phyloP scores from a whole-genome alignment of 2,888 invertebrate species.

The Dromius quadrimaculatus region DNA sequence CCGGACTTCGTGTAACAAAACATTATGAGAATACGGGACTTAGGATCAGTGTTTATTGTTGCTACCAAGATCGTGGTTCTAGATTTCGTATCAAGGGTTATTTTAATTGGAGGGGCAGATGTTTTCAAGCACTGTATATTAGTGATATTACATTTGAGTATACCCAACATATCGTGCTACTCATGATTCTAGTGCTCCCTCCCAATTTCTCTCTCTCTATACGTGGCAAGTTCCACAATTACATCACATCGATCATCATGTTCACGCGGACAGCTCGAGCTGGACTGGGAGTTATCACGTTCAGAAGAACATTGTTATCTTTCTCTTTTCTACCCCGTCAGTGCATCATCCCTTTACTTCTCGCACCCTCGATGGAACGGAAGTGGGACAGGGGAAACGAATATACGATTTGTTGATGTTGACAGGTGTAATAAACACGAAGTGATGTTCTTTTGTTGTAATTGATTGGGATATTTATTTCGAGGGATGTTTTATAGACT shows the following conservation, averaged over 20 bases:
- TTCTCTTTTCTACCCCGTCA: not conserved
- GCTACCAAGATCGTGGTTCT: conserved; percentile 1
- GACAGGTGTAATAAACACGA: conserved; percentile 44
- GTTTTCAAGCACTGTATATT: not conserved
- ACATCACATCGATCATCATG: conserved; percentile 39
- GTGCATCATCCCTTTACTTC: conserved; percentile 6
- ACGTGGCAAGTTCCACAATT: conserved; percentile 35
- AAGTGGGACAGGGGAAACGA: conserved; percentile 5
- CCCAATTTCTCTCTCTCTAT: no score
- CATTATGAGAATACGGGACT: conserved; percentile 42
- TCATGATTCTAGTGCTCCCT: no score
- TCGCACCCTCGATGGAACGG: not conserved
- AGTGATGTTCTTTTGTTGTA: conserved; percentile 39
- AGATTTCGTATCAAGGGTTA: conserved; percentile 33
- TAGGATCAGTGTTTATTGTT: conserved; percentile 44
- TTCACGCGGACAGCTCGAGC: conserved; percentile 17
- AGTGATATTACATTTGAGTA: no score
- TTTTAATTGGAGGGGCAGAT: conserved; percentile 18
- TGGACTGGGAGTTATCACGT: conserved; percentile 30
- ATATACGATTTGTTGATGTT: conserved; percentile 36
- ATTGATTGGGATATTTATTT: conserved; percentile 19
- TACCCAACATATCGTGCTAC: no score
- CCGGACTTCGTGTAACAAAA: conserved; percentile 43
- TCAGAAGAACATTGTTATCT: conserved; percentile 39
- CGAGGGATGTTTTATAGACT: not conserved